These are phyloP conservation scores for Cyprinus carpio DNA, from an alignment of 2,113 vertebrate genomes.

Conservation along the genomic window DNA sequence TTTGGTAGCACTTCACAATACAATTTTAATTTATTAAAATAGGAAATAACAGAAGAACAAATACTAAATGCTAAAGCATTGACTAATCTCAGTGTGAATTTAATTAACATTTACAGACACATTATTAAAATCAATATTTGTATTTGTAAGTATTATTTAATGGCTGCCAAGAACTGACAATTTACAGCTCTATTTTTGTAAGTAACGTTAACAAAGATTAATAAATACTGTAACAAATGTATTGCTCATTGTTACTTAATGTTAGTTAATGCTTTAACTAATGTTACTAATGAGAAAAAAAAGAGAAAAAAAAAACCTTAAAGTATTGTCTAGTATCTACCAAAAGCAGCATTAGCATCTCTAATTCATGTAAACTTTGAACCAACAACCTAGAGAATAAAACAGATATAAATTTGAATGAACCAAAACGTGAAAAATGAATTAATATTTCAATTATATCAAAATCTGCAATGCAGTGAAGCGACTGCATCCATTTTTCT, in stretches of 20 bases:
- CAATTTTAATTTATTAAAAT: too few species aligned
- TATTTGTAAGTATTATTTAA: not conserved
- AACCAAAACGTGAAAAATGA: not conserved
- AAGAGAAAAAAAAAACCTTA: not conserved
- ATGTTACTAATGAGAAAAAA: not conserved
- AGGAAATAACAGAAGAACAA: too few species aligned
- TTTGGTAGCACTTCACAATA: too few species aligned
- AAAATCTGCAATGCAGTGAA: constrained; percentile 8
- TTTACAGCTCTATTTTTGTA: not conserved
- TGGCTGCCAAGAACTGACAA: not conserved
- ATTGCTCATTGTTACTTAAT: not conserved
- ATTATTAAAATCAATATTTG: not conserved
- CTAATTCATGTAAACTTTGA: not conserved
- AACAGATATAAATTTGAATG: not conserved
- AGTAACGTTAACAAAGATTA: not conserved
- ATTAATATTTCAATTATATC: not conserved
- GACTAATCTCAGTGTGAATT: too few species aligned
- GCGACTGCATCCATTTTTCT: not conserved
- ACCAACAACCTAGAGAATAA: not conserved
- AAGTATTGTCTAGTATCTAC: not conserved
- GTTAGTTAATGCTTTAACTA: not conserved
- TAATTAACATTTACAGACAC: too few species aligned
- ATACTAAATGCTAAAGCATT: too few species aligned
- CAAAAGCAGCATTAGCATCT: not conserved
- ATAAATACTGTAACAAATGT: not conserved